Conservation (phyloP, 2,888 invertebrate species). For the Drepanosiphum platanoidis region DNA sequence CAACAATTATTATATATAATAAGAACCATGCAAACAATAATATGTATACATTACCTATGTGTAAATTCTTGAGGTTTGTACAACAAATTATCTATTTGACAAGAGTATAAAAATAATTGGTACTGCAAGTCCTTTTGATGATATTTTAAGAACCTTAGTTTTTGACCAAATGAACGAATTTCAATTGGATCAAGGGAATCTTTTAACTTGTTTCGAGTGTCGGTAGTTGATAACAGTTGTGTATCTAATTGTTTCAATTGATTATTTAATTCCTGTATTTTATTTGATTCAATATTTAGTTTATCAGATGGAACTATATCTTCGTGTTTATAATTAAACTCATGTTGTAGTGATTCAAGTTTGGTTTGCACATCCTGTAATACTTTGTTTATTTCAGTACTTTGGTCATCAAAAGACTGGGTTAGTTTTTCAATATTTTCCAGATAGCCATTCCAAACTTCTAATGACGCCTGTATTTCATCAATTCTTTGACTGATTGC, state of each 20-base stretch:
- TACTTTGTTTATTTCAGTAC: slow-evolving; percentile 10
- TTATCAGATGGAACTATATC: slow-evolving; percentile 51
- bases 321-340: slow-evolving; percentile 26
- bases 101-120: slow-evolving; percentile 77
- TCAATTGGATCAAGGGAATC: slow-evolving; percentile 87
- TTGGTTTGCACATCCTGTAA: slow-evolving; percentile 31
- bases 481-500: slow-evolving; percentile 50
- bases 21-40: background rate
- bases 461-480: slow-evolving; percentile 48
- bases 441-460: slow-evolving; percentile 53
- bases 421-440: slow-evolving; percentile 48
- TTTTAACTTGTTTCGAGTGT: slow-evolving; percentile 83
- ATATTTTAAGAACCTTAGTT: slow-evolving; percentile 81
- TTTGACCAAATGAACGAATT: slow-evolving; percentile 81
- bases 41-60: slow-evolving; percentile 44
- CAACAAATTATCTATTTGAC: slow-evolving; percentile 71
- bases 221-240: slow-evolving; percentile 67
- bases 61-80: slow-evolving; percentile 52
- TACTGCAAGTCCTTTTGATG: slow-evolving; percentile 84
- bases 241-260: slow-evolving; percentile 20
- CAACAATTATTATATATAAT: background rate
- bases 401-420: background rate
- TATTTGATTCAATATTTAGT: background rate
- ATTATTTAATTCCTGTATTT: slow-evolving; percentile 41
- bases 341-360: slow-evolving; percentile 1